Percentiles rank a stretch among this genome's conserved stretches.
Evolutionary conservation across 92 coral and sea anemone species (phyloP).

Genomic region (Umimayanthus chanpuru): DNA sequence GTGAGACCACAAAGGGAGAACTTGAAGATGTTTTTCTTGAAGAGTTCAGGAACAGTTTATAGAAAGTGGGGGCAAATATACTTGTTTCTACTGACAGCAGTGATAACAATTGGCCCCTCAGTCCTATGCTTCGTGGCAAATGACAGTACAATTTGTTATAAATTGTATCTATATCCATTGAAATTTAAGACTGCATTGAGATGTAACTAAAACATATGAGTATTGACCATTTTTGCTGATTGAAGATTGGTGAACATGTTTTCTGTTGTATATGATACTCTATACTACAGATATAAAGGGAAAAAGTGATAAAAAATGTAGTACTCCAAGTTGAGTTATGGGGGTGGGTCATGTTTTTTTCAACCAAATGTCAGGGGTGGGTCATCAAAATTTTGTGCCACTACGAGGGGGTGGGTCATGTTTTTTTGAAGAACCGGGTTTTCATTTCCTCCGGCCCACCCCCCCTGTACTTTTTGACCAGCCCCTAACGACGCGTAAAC

Average conservation of each 20-base stretch:
- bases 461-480: too few species aligned
- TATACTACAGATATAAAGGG: constrained; percentile 3
- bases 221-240: constrained; percentile 12
- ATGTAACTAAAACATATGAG: constrained; percentile 17
- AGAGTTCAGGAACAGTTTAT: constrained; percentile 19
- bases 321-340: too few species aligned
- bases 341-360: background rate
- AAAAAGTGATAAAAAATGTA: background rate
- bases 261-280: constrained; percentile 6
- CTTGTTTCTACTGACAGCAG: constrained; percentile 24
- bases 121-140: constrained; percentile 6
- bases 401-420: too few species aligned
- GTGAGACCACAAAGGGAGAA: too few species aligned
- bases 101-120: constrained; percentile 26
- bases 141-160: constrained; percentile 13
- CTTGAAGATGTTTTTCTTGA: constrained; percentile 19
- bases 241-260: constrained; percentile 21
- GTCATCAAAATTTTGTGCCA: too few species aligned
- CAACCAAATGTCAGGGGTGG: background rate
- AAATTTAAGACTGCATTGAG: constrained; percentile 17
- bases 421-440: too few species aligned
- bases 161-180: constrained; percentile 23
- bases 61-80: constrained; percentile 28
- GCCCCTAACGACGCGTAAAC: too few species aligned
- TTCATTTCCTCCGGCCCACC: too few species aligned